These are phyloP conservation scores for Aurelia aurita complex sp. Pacific DNA, from an alignment of 30 jellyfish, hydroid and myxozoan genomes.

Conservation along the genomic window DNA sequence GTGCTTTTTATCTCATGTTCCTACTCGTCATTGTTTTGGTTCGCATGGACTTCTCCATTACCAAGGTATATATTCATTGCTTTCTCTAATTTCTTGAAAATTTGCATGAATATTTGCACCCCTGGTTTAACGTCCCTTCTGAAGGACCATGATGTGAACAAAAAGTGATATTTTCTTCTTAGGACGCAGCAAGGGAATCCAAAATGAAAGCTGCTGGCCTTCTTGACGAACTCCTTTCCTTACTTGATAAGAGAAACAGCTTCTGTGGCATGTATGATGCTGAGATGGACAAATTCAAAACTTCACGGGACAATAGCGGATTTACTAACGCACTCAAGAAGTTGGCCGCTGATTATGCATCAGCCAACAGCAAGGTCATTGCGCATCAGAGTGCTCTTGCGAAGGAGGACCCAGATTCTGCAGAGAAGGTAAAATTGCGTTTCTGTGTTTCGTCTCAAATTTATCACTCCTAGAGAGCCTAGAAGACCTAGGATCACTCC, in stretches of 20 bases:
- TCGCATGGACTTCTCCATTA: too few relatives aligned
- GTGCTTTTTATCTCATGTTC: too few relatives aligned
- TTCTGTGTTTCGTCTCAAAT: too few relatives aligned
- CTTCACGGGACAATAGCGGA: slow-evolving; percentile 64
- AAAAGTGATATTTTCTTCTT: neutral
- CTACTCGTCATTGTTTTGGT: too few relatives aligned
- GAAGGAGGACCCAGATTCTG: slow-evolving; percentile 81
- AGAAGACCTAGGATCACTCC: too few relatives aligned
- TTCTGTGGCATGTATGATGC: slow-evolving; percentile 60
- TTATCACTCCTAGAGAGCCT: too few relatives aligned
- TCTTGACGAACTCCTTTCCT: slow-evolving; percentile 65
- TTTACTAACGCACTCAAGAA: slow-evolving; percentile 72
- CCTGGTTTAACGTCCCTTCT: too few relatives aligned
- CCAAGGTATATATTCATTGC: too few relatives aligned
- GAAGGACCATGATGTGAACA: too few relatives aligned
- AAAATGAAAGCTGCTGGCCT: slow-evolving; percentile 89
- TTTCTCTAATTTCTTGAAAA: too few relatives aligned
- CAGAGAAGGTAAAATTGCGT: slow-evolving; percentile 69
- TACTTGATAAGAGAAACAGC: slow-evolving; percentile 63
- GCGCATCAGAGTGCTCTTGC: slow-evolving; percentile 55
- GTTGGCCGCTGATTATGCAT: slow-evolving; percentile 56
- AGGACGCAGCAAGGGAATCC: slow-evolving; percentile 92
- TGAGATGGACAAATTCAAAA: slow-evolving; percentile 73
- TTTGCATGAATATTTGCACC: too few relatives aligned
- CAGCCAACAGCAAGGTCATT: slow-evolving; percentile 43